Percentiles rank a stretch among this genome's conserved stretches.
Conservation (phyloP, 2,797 vertebrate species). For the Iguana delicatissima region DNA sequence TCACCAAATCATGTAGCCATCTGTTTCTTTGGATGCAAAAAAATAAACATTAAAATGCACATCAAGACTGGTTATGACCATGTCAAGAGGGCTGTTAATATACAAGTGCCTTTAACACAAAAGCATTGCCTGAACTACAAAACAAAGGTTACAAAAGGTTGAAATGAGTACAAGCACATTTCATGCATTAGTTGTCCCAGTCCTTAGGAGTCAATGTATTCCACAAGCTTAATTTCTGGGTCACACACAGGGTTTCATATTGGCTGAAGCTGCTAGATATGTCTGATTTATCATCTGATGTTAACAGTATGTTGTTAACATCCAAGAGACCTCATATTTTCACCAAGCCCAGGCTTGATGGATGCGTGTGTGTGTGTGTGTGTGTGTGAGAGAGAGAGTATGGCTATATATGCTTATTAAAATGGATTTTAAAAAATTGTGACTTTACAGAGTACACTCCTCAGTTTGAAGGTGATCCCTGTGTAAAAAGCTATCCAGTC, state of each 20-base stretch:
- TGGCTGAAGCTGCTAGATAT: not conserved
- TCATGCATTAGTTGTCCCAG: not conserved
- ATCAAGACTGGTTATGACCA: slow-evolving; percentile 26
- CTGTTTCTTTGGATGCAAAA: slow-evolving; percentile 35
- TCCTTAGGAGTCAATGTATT: slow-evolving; percentile 32
- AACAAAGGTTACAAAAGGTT: not conserved
- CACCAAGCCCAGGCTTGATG: not conserved
- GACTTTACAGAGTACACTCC: not conserved
- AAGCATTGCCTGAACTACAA: slow-evolving; percentile 46
- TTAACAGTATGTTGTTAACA: not conserved
- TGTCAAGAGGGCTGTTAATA: slow-evolving; percentile 35
- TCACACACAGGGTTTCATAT: not conserved
- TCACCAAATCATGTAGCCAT: slow-evolving; percentile 39
- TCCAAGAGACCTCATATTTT: not conserved
- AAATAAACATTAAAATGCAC: slow-evolving; percentile 44
- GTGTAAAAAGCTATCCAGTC: not conserved
- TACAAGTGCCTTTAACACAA: slow-evolving; percentile 44
- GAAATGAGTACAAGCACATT: slow-evolving; percentile 34
- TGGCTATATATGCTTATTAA: not conserved
- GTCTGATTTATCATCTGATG: not conserved
- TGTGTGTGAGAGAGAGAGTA: no score
- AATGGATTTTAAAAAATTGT: not conserved
- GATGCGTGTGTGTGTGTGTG: not conserved
- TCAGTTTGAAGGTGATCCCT: not conserved
- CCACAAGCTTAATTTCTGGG: slow-evolving; percentile 5